Evolutionary conservation across 2,113 vertebrate genomes (phyloP).

Genomic region (Ariopsis seemanni): DNA sequence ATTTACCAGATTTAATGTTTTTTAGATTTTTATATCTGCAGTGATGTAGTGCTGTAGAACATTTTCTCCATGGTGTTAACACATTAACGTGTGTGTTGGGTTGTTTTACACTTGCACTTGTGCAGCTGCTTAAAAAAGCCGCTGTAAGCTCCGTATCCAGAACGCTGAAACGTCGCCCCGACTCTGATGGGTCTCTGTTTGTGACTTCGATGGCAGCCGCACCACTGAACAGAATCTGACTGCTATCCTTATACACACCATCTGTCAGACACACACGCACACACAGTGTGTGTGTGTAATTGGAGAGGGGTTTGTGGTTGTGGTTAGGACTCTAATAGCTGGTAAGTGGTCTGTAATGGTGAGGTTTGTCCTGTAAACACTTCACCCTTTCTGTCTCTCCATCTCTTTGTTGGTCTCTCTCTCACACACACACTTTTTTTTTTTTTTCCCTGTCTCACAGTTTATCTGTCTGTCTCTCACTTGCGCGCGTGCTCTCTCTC

Average conservation of each 20-base stretch:
- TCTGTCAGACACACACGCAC: slow-evolving; percentile 11
- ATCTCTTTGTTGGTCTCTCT: background rate
- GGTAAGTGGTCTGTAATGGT: slow-evolving; percentile 8
- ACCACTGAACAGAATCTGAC: too few species aligned
- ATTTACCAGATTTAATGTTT: too few species aligned
- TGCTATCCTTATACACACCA: background rate
- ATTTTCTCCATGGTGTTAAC: background rate
- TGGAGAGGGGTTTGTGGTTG: slow-evolving; percentile 22
- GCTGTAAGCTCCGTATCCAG: background rate
- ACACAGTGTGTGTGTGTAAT: background rate
- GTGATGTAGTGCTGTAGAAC: background rate
- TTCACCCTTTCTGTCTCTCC: background rate
- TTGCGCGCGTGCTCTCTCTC: too few species aligned
- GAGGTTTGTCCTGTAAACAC: background rate
- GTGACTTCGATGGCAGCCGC: background rate
- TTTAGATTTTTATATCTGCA: background rate
- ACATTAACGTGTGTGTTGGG: background rate
- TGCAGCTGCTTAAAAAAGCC: background rate
- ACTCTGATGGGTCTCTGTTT: background rate
- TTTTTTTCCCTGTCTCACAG: too few species aligned
- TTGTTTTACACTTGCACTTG: background rate
- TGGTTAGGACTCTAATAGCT: slow-evolving; percentile 30
- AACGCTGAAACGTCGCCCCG: background rate
- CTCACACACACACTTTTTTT: too few species aligned
- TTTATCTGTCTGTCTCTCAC: too few species aligned